Base-by-base conservation (phyloP, 1,140 invertebrate species). In the Euglossa dilemma region DNA sequence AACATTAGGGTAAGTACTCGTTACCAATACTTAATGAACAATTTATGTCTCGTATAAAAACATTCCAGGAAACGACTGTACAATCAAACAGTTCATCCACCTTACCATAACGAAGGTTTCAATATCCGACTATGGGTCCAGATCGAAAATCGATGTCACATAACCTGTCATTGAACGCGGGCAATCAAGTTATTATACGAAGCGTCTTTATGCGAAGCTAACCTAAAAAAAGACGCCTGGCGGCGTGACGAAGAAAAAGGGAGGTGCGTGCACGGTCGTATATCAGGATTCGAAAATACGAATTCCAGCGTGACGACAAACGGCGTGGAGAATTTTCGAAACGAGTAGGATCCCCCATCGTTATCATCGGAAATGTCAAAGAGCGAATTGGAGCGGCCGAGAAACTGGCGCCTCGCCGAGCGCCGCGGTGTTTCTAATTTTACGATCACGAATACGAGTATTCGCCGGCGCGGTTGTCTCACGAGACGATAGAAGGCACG, bases 321-420 rank as follows among this genome's bases (percentile, higher is more conserved):
- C 18, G 7, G 11, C 14, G 25, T 9, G 7, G 23, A 52, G 64
- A 43, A 28, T 67, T 69, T 79, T 64, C 23, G 25, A 79, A n/a
- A 43, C 2, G 9, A 14, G 20, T 12, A 18, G 25, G 50, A 23
- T 50, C 7, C 5, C 6, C 61, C 50, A n/a, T 63, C n/a, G 66
- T 84, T 84, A 80, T 80, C 63, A 84, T 84, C 69, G 83, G 43
- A 80, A 80, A 84, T 84, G 70, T 84, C 70, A 84, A 84, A 84
- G 79, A 67, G 56, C 66, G 83, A 85, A 85, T 82, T 75, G 71
- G 77, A 84, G 82, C 77, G 77, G 11, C 43, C 59, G 70, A 72
- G 82, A 73, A 80, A 78, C 77, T 84, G 82, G 82, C 82, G 77
- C 70, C 81, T 83, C 66, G 81, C 75, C 81, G 82, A 72, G 64